These are phyloP conservation scores for Diaprepes abbreviatus DNA, from an alignment of 2,888 invertebrate genomes.

Conservation along the genomic window DNA sequence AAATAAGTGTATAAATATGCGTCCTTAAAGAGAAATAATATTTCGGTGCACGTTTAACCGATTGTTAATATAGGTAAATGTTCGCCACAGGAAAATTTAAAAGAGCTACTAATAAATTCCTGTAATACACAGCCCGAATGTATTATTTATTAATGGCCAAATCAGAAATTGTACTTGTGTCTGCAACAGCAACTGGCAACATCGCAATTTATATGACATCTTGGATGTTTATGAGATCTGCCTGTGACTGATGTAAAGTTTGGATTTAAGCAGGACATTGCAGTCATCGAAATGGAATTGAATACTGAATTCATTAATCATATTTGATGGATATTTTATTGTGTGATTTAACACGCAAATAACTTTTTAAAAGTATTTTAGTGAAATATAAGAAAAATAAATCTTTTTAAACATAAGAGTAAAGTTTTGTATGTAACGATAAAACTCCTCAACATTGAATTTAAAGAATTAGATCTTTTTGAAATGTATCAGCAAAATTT, in stretches of 20 bases:
- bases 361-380: no score
- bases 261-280: constrained; percentile 27
- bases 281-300: constrained; percentile 9
- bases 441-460: no score
- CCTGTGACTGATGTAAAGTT: constrained; percentile 41
- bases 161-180: constrained; percentile 41
- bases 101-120: constrained; percentile 12
- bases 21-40: no score
- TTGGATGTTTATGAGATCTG: constrained; percentile 50
- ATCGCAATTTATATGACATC: constrained; percentile 45
- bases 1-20: no score
- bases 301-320: not conserved
- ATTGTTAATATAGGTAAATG: no score
- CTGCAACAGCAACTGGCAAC: constrained; percentile 43
- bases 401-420: no score
- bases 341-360: no score
- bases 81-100: constrained; percentile 3
- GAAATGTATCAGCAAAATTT: no score
- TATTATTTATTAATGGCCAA: constrained; percentile 45
- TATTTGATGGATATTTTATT: not conserved
- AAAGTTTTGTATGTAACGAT: no score
- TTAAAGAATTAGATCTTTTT: no score
- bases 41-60: no score
- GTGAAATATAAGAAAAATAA: no score
- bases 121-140: constrained; percentile 25